Conservation (phyloP, 2,888 invertebrate species). For the Tuberolachnus salignus region DNA sequence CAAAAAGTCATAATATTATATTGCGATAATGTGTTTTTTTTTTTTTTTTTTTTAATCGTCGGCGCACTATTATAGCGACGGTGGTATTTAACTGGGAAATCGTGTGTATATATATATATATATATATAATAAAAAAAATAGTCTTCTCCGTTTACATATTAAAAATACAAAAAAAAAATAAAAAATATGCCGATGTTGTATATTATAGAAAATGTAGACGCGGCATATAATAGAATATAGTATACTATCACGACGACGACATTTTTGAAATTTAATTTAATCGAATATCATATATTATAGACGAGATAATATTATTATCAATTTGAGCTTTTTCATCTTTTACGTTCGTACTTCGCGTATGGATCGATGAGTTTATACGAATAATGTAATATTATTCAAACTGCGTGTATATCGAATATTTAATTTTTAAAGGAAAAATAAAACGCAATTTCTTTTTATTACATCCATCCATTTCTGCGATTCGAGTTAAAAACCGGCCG, state of each 20-base stretch:
- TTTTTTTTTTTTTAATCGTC: background rate
- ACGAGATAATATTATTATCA: too few relatives aligned
- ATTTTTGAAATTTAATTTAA: background rate
- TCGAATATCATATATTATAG: background rate
- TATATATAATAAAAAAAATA: background rate
- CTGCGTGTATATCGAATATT: too few relatives aligned
- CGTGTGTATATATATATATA: too few relatives aligned
- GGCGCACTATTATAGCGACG: too few relatives aligned
- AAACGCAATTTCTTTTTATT: too few relatives aligned
- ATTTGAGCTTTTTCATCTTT: background rate
- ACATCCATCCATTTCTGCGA: too few relatives aligned
- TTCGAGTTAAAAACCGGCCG: too few relatives aligned
- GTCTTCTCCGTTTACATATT: background rate
- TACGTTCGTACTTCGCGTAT: too few relatives aligned
- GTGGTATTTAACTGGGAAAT: too few relatives aligned
- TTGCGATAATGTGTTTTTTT: background rate
- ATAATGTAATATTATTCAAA: background rate
- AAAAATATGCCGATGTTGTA: background rate
- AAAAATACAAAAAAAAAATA: background rate
- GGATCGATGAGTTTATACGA: too few relatives aligned
- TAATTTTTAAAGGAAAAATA: too few relatives aligned
- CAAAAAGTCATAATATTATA: slow-evolving; percentile 19
- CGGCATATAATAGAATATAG: background rate
- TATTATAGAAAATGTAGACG: too few relatives aligned
- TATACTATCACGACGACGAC: background rate